A percentile compares a stretch with the other conserved stretches of the same genome.
These are phyloP conservation scores for Halcyon smyrnensis DNA, from an alignment of 2,797 vertebrate genomes.

Conservation along the genomic window DNA sequence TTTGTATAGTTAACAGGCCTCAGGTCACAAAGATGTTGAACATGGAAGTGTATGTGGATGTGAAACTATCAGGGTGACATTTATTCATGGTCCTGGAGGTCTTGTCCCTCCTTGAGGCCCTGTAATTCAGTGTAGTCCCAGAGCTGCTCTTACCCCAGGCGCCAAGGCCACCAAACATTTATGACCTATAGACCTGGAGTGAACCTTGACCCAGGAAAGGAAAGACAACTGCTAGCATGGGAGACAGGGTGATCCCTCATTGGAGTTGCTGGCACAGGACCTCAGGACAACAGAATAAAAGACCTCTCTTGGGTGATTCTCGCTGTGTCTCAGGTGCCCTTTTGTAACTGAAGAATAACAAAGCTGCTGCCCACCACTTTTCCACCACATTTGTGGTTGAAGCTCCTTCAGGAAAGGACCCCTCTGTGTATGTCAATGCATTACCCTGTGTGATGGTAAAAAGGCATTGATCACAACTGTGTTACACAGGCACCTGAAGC, in stretches of 20 bases:
- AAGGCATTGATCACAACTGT: not conserved
- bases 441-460: not conserved
- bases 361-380: not conserved
- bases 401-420: not conserved
- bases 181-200: fast-evolving
- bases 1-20: not conserved
- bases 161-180: not conserved
- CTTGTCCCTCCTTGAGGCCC: not conserved
- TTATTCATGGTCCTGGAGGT: not conserved
- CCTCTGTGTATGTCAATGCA: not conserved
- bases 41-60: not conserved
- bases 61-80: not conserved
- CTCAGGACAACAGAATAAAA: not conserved
- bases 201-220: not conserved
- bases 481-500: not conserved
- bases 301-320: not conserved
- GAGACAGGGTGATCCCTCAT: not conserved
- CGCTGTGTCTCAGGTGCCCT: not conserved
- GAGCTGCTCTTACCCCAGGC: not conserved
- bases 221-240: fast-evolving
- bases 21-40: not conserved
- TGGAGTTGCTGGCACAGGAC: not conserved
- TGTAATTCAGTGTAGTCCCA: not conserved
- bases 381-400: not conserved
- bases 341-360: not conserved